Base-by-base conservation (phyloP, 2,113 vertebrate genomes). In the Ptilonorhynchus violaceus region DNA sequence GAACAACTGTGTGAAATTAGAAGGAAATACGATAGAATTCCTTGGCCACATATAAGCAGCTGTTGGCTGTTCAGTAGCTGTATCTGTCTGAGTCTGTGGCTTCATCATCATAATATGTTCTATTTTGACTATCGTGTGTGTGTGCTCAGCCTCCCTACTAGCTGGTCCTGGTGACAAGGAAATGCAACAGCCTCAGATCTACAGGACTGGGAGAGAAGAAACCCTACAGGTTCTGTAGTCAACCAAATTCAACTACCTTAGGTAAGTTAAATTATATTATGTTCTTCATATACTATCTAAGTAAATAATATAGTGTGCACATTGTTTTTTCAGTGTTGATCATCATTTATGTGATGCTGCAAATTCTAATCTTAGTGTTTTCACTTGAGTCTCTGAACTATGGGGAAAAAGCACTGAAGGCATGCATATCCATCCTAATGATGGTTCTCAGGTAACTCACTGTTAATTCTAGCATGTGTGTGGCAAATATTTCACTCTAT, bases 41-140 rank as follows among this genome's bases (percentile, higher is more conserved):
- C 0, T 0, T 64, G 37, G 21, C 15, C 27, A 49, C 16, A 3
- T 39, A 19, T 13, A 33, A 56, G 8, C 9, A 53, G 8, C 13
- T 70, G 6, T 11, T 79, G 28, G 6, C 28, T 82, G 14, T 37
- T 78, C 35, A 83, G 15, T 60, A 60, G 25, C 21, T 3, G 3
- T 10, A 10, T 33, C 37, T 75, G 6, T 67, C 27, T 19, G 18
- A 56, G 27, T 75, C n/a, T 42, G 33, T 31, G 42, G 24, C 55
- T 90, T 90, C 46, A 33, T 47, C n/a, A 53, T 16, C 10, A 44
- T 46, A 4, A 8, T 37, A 31, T 33, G 2, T 84, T 59, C 10
- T 67, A 8, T 10, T 85, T 81, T 46, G 28, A 23, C 15, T 47
- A 3, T 30, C 1, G 0, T 63, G 10, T 67, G 3, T 62, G 4